A percentile compares a stretch with the other conserved stretches of the same genome.
Conservation (phyloP, 1,140 invertebrate genomes). For the Drosophila obscura region DNA sequence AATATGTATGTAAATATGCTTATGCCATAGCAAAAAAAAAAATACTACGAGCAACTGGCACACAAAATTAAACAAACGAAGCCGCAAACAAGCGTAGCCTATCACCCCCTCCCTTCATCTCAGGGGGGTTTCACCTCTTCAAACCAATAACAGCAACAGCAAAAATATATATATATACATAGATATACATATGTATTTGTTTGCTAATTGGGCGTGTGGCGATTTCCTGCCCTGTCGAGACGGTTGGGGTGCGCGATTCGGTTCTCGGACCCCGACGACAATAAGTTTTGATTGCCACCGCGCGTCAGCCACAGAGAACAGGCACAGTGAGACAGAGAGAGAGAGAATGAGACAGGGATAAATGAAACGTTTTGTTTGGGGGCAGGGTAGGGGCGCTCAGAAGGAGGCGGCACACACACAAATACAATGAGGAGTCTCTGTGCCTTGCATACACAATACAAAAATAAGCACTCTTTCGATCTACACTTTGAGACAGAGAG, state of each 20-base stretch:
- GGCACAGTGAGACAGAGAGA: neutral
- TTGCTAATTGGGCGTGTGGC: slow-evolving; percentile 80
- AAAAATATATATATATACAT: neutral
- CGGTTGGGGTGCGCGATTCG: slow-evolving; percentile 6
- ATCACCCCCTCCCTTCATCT: slow-evolving; percentile 7
- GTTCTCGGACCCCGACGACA: slow-evolving; percentile 55
- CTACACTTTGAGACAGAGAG: neutral
- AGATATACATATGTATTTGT: slow-evolving; percentile 38
- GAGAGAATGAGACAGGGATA: slow-evolving; percentile 17
- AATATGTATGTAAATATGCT: too few relatives aligned
- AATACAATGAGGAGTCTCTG: slow-evolving; percentile 43
- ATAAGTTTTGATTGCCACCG: slow-evolving; percentile 75
- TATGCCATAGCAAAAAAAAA: slow-evolving; percentile 47
- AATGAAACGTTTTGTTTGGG: slow-evolving; percentile 49
- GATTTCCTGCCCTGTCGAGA: slow-evolving; percentile 62
- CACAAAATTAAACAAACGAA: slow-evolving; percentile 58
- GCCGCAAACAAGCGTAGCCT: slow-evolving; percentile 39
- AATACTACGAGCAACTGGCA: slow-evolving; percentile 13
- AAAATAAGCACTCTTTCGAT: slow-evolving; percentile 10
- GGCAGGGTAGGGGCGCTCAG: neutral
- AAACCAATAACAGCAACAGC: neutral
- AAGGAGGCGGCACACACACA: neutral
- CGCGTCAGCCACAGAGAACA: slow-evolving; percentile 18
- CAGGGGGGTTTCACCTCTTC: neutral
- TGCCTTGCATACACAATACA: slow-evolving; percentile 26